Evolutionary conservation across 30 jellyfish, hydroid and myxozoan species (phyloP), one percentile per base, ranked within the genome.

Genomic region (Morbakka virulenta): DNA sequence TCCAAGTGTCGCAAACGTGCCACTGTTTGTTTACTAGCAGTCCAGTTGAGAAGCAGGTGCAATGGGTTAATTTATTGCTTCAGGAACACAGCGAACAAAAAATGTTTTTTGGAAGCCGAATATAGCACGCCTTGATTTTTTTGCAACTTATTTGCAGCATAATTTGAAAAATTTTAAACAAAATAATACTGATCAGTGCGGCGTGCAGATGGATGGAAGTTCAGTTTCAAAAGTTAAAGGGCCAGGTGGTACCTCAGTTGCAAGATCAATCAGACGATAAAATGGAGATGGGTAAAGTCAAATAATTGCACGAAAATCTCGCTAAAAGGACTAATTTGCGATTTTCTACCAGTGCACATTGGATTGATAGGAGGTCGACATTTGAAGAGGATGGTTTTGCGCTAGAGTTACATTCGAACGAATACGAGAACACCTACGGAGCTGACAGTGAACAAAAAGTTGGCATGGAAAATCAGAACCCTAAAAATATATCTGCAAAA

Each of bases 401-500:
- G 17, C 57, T 17, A 17, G 17, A 41, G 17, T 6, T 17, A 41
- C 17, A 9, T 41, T 41, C 17, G 57, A 17, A 41, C 17, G 17
- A 41, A 6, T 9, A 41, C 17, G 57, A 41, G n/a, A n/a, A n/a
- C n/a, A n/a, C n/a, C 57, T 41, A 41, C 17, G 57, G 9, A 17
- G 57, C 9, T 17, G 57, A 41, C 9, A 41, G 57, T 41, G 9
- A 6, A 6, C 13, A 6, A 41, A 41, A 17, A 9, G 9, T 41
- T 17, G 57, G 57, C 17, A 41, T 41, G 57, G 57, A 41, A 41
- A 41, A 41, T 41, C 57, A 41, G 17, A 41, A 17, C 57, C 57
- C 57, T 9, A 41, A 41, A 41, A 41, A 83, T 20, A 64, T 83
- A 24, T 83, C 95, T 1, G 32, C 95, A 0, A 83, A 72, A 57